A percentile compares a stretch with the other conserved stretches of the same genome.
Evolutionary conservation across 2,888 invertebrate species (phyloP).

Genomic region (Campoplex capitator): DNA sequence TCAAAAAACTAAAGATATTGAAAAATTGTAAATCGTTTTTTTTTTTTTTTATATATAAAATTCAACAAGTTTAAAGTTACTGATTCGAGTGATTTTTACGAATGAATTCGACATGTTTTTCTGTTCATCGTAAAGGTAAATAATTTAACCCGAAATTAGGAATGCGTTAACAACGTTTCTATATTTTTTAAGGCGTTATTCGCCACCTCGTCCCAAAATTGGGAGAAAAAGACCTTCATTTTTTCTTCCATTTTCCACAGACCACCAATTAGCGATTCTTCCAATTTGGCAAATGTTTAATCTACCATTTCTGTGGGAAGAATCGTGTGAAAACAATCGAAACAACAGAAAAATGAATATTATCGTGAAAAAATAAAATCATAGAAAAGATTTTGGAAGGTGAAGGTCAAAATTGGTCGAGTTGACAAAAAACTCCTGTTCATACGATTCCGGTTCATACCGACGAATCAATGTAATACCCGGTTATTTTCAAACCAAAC

Average conservation of each 20-base stretch:
- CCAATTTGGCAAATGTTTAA: too few species aligned
- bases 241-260: neutral
- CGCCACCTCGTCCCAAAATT: constrained; percentile 9
- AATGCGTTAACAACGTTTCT: constrained; percentile 62
- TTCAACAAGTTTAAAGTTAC: neutral
- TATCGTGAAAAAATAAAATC: neutral
- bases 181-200: constrained; percentile 3
- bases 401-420: constrained; percentile 2
- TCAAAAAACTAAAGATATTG: neutral
- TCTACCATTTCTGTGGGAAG: too few species aligned
- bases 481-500: constrained; percentile 81
- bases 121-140: neutral
- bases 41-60: neutral
- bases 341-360: neutral
- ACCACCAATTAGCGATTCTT: too few species aligned
- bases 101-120: neutral
- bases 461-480: constrained; percentile 44
- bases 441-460: neutral
- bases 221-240: neutral
- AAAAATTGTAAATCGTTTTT: neutral
- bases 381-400: neutral
- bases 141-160: constrained; percentile 43
- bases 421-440: constrained; percentile 3
- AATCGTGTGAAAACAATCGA: too few species aligned
- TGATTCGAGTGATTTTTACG: neutral